Evolutionary conservation across 2,113 vertebrate species (phyloP), one percentile per base, ranked within the genome.

Genomic region (Alectura lathami): DNA sequence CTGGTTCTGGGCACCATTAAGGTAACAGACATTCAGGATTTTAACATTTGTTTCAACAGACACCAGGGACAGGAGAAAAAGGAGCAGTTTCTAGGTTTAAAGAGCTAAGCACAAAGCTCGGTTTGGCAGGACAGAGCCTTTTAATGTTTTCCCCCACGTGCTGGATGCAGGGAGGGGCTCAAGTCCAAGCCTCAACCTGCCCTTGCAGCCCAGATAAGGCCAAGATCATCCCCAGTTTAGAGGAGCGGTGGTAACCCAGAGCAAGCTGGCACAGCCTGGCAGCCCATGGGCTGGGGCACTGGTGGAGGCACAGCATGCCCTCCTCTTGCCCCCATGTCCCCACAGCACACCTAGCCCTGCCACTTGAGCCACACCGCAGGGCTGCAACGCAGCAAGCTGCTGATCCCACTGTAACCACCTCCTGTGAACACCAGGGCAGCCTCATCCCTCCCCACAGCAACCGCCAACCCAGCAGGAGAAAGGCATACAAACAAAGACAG

Each of bases 31-130:
- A 78, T 50, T 47, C 45, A 60, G 22, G 38, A 40, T 84, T 92
- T 93, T 87, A 77, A 79, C 78, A 73, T 95, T 70, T 62, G n/a
- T 70, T 95, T 91, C 78, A 91, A 70, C 62, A 36, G 43, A 93
- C 56, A 17, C 74, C 75, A 70, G 32, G 6, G 34, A 32, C 64
- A 54, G 47, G 51, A 84, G 38, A 83, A 84, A 75, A 76, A 77
- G 11, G 42, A 76, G 23, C 5, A 0, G 32, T 80, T 91, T 43
- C 63, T 64, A 64, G 16, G 27, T 83, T 53, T 78, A 56, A 77
- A 74, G 34, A 80, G 53, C 50, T 81, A 36, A 74, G 26, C 64
- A 62, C 60, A 94, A 86, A 90, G 11, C 53, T 36, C 63, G 45
- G 11, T n/a, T 48, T 63, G 5, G 29, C 21, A 80, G 43, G 34